Conservation (phyloP, 2,113 vertebrate genomes). For the Turnix velox region DNA sequence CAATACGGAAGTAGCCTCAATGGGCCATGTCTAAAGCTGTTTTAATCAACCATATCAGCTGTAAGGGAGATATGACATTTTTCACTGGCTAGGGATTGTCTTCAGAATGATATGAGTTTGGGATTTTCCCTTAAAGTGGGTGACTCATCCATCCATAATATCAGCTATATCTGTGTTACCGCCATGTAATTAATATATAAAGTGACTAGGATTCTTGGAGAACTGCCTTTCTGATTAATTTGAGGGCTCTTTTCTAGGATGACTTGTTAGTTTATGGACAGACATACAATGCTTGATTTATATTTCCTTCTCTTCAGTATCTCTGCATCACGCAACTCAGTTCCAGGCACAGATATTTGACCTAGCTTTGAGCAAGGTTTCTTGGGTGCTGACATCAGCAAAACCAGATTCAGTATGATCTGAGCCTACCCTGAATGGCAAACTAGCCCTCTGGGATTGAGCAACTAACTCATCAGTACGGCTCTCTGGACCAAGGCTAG, state of each 20-base stretch:
- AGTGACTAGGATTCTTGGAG: not conserved
- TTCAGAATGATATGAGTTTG: not conserved
- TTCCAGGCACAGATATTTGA: not conserved
- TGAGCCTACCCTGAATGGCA: not conserved
- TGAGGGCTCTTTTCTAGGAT: rapidly evolving
- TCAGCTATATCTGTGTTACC: not conserved
- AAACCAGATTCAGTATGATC: not conserved
- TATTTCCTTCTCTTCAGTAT: not conserved
- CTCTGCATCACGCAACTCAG: not conserved
- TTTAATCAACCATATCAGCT: not conserved
- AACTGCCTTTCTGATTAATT: not conserved
- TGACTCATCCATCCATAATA: not conserved
- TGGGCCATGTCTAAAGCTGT: not conserved
- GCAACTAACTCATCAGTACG: not conserved
- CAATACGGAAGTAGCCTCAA: not conserved
- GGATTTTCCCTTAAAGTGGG: not conserved
- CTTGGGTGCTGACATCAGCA: not conserved
- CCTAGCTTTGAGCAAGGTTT: conserved; percentile 23
- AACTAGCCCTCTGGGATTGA: not conserved
- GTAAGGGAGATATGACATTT: not conserved
- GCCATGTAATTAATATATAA: not conserved
- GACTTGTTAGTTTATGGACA: not conserved
- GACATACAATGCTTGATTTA: not conserved
- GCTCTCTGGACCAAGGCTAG: not conserved
- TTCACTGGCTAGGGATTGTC: not conserved